Evolutionary conservation across 35 echinoderm and acorn worm species (phyloP), one percentile per base, ranked within the genome.

Genomic region (Strongylocentrotus purpuratus): DNA sequence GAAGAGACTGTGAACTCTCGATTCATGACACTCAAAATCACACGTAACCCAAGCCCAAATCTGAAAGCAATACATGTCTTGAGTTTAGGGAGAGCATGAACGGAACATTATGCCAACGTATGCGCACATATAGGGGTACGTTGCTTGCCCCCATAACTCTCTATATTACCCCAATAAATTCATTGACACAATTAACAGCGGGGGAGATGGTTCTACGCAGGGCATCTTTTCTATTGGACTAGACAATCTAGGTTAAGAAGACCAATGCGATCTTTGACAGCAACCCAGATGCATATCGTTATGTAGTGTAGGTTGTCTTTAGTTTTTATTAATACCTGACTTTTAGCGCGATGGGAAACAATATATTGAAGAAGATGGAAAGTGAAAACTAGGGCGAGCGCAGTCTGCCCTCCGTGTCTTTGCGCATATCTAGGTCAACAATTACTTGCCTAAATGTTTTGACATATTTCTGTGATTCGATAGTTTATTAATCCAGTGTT

Each of bases 391-490:
- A n/a, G 65, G 65, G 65, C 65, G 25, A 78, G 28, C 65, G 20
- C 65, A 78, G 65, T 78, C n/a, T 78, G 45, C 87, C 32, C 32
- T 88, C 11, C 87, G 33, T 41, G 32, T 46, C n/a, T 89, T 89
- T 46, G 32, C 48, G 33, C 91, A 93, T 31, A 93, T 18, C 45
- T 93, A 28, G 91, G 91, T 93, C 91, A 58, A 32, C 48, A 93
- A 93, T 93, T 93, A 47, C 31, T 52, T 31, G 46, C 48, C 13
- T 93, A 93, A 93, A 93, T 93, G 91, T 93, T 93, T 93, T 93
- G 91, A 93, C 91, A 93, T 93, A 93, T 93, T 93, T 93, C 48
- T 58, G 91, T 58, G 91, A 93, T 93, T 93, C 48, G 91, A 93
- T 48, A 58, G 91, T 31, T 28, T 47, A 93, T 93, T 93, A 93